Evolutionary conservation across 2,888 invertebrate genomes (phyloP).

Genomic region (Cosmia trapezina): DNA sequence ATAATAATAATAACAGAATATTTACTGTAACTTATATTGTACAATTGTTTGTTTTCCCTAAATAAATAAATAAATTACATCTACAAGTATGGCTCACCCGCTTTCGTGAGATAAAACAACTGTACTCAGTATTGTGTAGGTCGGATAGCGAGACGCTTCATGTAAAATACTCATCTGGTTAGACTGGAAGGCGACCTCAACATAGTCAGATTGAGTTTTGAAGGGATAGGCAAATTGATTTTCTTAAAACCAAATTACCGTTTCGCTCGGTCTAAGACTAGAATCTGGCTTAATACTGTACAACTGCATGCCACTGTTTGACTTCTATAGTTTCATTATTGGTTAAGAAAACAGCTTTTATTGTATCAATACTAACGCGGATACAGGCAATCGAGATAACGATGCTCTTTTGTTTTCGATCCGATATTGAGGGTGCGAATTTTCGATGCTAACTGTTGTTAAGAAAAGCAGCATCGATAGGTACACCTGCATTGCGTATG

Average conservation of each 20-base stretch:
- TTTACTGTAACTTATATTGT: too few relatives aligned
- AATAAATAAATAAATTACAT: too few relatives aligned
- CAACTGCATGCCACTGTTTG: background rate
- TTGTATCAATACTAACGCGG: conserved; percentile 3
- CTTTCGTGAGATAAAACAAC: too few relatives aligned
- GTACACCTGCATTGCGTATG: conserved; percentile 25
- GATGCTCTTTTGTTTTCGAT: conserved; percentile 22
- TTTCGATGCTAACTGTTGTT: background rate
- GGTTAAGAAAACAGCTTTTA: conserved; percentile 8
- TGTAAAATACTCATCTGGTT: too few relatives aligned
- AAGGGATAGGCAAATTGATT: too few relatives aligned
- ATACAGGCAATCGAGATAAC: conserved; percentile 2
- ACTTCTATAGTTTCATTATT: background rate
- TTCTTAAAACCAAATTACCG: background rate
- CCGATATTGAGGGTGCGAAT: background rate
- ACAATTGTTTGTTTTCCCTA: too few relatives aligned
- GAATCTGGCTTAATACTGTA: background rate
- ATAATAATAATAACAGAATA: too few relatives aligned
- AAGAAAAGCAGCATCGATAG: background rate
- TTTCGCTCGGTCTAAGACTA: background rate
- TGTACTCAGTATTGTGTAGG: too few relatives aligned
- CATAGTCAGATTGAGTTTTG: too few relatives aligned
- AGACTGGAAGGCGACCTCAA: too few relatives aligned
- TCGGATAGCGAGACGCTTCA: too few relatives aligned
- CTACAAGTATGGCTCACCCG: too few relatives aligned